Evolutionary conservation across 2,797 vertebrate genomes (phyloP).

Genomic region (Xenops minutus): DNA sequence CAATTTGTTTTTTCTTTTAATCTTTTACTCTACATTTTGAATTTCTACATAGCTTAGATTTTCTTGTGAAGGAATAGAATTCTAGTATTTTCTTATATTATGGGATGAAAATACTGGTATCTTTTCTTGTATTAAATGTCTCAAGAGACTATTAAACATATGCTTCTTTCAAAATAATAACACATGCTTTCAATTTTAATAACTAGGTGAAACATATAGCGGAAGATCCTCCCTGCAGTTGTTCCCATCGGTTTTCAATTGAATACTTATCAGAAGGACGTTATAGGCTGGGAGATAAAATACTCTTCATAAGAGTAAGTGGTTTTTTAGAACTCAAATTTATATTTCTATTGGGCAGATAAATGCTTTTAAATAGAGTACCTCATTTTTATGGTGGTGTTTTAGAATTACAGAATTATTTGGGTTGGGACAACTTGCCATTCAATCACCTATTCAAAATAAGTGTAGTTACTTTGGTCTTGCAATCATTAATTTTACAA

Average conservation of each 20-base stretch:
- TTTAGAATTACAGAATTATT: background rate
- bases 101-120: background rate
- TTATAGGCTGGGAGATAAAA: slow-evolving; percentile 95
- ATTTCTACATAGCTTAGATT: background rate
- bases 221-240: slow-evolving; percentile 92
- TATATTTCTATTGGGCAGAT: background rate
- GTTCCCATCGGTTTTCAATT: slow-evolving; percentile 93
- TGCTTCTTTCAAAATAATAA: background rate
- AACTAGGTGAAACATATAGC: slow-evolving; percentile 87
- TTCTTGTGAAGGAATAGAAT: background rate
- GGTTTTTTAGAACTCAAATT: background rate
- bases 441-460: background rate
- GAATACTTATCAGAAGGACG: slow-evolving; percentile 97
- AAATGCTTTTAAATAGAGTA: background rate
- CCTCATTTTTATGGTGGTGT: background rate
- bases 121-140: background rate
- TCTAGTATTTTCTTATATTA: background rate
- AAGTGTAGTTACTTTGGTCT: background rate
- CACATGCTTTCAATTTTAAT: background rate
- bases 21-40: background rate
- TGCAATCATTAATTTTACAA: background rate
- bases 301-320: slow-evolving; percentile 95
- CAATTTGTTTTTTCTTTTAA: background rate
- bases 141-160: background rate
- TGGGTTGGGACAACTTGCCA: background rate